Percentiles rank a stretch among this genome's conserved stretches.
These are phyloP conservation scores for Salvelinus sp. DNA, from an alignment of 2,113 vertebrate genomes.

Conservation along the genomic window DNA sequence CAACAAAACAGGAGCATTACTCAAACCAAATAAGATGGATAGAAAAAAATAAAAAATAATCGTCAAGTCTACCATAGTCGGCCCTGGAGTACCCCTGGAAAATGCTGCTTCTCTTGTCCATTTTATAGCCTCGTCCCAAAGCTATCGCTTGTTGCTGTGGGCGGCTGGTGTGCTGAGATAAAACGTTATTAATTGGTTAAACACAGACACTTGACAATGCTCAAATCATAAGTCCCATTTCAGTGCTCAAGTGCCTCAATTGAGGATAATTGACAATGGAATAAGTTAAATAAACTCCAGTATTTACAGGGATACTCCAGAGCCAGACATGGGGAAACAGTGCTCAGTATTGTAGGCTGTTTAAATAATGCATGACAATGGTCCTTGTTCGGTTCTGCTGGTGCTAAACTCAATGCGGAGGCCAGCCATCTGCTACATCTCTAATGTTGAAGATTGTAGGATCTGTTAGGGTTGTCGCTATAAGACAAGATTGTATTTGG, in stretches of 20 bases:
- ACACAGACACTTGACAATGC: not conserved
- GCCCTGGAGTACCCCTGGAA: not conserved
- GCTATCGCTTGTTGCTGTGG: too few species aligned
- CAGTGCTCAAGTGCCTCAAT: not conserved
- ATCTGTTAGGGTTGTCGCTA: not conserved
- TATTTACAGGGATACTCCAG: not conserved
- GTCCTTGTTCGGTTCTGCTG: slow-evolving; percentile 16
- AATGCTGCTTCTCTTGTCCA: not conserved
- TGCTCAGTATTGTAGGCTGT: not conserved
- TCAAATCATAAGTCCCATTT: not conserved
- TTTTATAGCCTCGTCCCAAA: not conserved
- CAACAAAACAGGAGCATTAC: slow-evolving; percentile 8
- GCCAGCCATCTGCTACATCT: not conserved
- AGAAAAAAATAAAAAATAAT: not conserved
- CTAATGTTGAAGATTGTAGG: not conserved
- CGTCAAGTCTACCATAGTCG: not conserved
- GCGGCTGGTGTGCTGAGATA: too few species aligned
- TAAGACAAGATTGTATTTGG: not conserved
- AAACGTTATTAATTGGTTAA: too few species aligned
- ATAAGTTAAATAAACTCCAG: not conserved
- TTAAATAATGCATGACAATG: not conserved
- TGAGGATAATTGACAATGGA: not conserved
- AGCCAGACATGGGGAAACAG: not conserved
- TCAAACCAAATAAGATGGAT: not conserved
- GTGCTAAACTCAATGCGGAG: not conserved